Evolutionary conservation across 2,113 vertebrate species (phyloP), one percentile per base, ranked within the genome.

Genomic region (Podarcis muralis): DNA sequence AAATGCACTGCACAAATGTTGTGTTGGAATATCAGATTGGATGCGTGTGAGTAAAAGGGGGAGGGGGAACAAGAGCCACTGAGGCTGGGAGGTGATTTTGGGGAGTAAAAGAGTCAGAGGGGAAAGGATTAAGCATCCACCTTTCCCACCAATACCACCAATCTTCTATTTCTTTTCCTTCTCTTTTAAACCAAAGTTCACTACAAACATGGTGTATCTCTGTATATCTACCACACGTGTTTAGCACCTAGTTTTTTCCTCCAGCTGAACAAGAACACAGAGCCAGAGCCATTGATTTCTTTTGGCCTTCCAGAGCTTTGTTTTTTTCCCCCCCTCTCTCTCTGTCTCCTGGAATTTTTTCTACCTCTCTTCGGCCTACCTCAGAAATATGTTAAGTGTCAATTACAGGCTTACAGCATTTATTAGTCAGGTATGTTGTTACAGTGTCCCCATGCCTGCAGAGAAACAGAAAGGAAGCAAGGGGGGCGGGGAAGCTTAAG

Each of bases 401-500:
- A 89, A 85, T 95, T 92, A 94, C 12, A 86, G 87, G 92, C 95
- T 93, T 93, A 92, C 15, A 89, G 93, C 83, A 92, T 95, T 95
- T 93, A 92, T 95, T 82, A 87, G 75, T 83, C 90, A 92, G 91
- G 89, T 88, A 89, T 89, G 87, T 71, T 87, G 77, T 57, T 90
- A 84, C 71, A 78, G 66, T 32, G 18, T 48, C 66, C 85, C 76
- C 2, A 57, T 43, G 84, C 69, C 86, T 84, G 59, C 0, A 88
- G 89, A 76, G 71, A 88, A 89, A 92, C 32, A 37, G 62, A 35
- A 43, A 57, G 43, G 81, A 82, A 87, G 81, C 20, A 11, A 32
- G 27, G 18, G 22, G 79, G 16, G 16, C 9, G 79, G 65, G 43
- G 77, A 57, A 57, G 32, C 2, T 23, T 37, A 87, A 92, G 37